A percentile compares a stretch with the other conserved stretches of the same genome.
These are phyloP conservation scores for Melopsittacus undulatus DNA, from an alignment of 2,797 vertebrate genomes.

Conservation along the genomic window DNA sequence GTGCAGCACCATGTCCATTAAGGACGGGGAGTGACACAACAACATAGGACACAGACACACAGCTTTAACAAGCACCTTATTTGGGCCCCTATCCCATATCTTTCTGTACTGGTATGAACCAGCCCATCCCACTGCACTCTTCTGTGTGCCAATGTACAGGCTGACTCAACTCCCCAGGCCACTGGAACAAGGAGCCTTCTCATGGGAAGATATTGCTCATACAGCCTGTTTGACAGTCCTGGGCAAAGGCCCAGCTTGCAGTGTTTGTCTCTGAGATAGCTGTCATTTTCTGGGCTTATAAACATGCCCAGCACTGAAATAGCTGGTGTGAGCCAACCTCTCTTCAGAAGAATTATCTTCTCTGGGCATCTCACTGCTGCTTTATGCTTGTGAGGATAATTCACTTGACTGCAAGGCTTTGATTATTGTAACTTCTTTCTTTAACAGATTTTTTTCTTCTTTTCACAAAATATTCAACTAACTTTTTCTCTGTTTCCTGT, in stretches of 20 bases:
- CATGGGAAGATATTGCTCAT: not conserved
- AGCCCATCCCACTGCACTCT: not conserved
- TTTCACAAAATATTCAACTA: not conserved
- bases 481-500: not conserved
- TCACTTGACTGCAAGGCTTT: not conserved
- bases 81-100: not conserved
- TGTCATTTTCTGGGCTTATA: constrained; percentile 13
- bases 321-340: not conserved
- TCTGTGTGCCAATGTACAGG: not conserved
- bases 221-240: not conserved
- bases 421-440: not conserved
- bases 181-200: not conserved
- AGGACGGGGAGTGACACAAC: fast-evolving
- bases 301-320: not conserved
- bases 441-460: not conserved
- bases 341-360: not conserved
- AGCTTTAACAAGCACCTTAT: not conserved
- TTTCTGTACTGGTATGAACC: not conserved
- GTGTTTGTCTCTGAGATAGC: not conserved
- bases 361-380: not conserved
- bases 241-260: not conserved
- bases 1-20: not conserved
- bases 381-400: not conserved
- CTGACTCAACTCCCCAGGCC: not conserved
- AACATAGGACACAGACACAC: not conserved